Base-by-base conservation (phyloP, 2,113 vertebrate species). In the Bubalus kerabau region DNA sequence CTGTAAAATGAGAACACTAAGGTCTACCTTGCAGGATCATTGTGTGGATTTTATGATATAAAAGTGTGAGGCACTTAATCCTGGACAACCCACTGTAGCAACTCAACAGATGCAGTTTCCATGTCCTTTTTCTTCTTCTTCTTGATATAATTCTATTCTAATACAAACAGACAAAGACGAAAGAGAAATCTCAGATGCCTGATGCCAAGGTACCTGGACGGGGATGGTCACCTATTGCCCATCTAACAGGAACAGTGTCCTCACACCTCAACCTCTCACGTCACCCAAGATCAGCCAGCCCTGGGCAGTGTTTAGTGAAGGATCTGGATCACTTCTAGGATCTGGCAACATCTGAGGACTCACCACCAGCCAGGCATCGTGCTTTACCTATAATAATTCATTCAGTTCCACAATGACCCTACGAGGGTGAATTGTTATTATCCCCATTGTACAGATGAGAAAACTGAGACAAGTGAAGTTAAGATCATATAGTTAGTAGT, bases 161-260 rank as follows among this genome's bases (percentile, higher is more conserved):
- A 87, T 81, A 59, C 74, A 95, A 96, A 43, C 60, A 59, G 24
- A 26, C 30, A 80, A 60, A 62, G 19, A 6, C 16, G 90, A 71
- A 88, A 94, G 67, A 84, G 48, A 97, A 94, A 36, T 78, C 71
- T 48, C n/a, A 56, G 74, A 94, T 82, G 17, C 21, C 78, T 56
- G 7, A 7, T 43, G 59, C 40, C 82, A n/a, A 83, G 19, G 59
- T n/a, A 46, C 32, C 60, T 82, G 19, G 28, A 56, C 43, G 16
- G 46, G n/a, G 40, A 48, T 1, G 2, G 56, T 59, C 57, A 64
- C 21, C 43, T 56, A 3, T 36, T 78, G 26, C 54, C 26, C 83
- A 32, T 81, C 24, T 71, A 54, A 52, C 62, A 59, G 50, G 50
- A 32, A 50, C 19, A 28, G 7, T 46, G 23, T 64, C 28, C 62